Evolutionary conservation across 37 sponge, comb jelly and placozoan species (phyloP), one percentile per base, ranked within the genome.

Genomic region (Ianthella basta): DNA sequence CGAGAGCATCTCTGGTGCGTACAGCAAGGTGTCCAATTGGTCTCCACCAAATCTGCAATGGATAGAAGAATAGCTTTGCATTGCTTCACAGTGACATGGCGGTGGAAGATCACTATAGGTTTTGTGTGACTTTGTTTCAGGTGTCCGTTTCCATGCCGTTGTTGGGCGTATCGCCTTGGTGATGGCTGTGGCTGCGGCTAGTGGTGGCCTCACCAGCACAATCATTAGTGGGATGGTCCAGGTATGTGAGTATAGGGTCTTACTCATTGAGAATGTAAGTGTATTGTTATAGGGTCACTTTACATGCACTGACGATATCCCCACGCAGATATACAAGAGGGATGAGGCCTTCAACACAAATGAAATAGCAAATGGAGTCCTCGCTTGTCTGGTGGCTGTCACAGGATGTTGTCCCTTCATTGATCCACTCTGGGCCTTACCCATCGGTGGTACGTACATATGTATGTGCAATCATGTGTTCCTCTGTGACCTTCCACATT

Each of bases 331-430:
- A 16, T 92, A 92, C 83, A 92, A 92, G 64, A 55, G 92, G 60
- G 89, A 92, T 32, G 88, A 92, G 33, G 85, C 75, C 18, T 92
- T 82, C 72, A 94, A 94, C 63, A 59, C 91, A n/a, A 94, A 94
- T 50, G 95, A 94, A 82, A 94, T 94, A 69, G 95, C 95, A 73
- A 94, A 94, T 60, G 89, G 82, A 20, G 84, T 94, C 27, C 82
- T 94, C 20, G 95, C 88, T 0, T 82, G 67, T 40, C 85, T 94
- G 57, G 95, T 94, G 72, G 91, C 95, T 14, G 89, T 94, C 60
- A 94, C 95, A 56, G 90, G 90, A 12, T 91, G 91, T 59, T 94
- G 95, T 80, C 89, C 92, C 2, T 94, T 91, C 66, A 88, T 94
- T 33, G 87, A 88, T 24, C 89, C 95, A n/a, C 69, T 54, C 0